Conservation (phyloP, 2,888 invertebrate species). For the Cantharis rustica region DNA sequence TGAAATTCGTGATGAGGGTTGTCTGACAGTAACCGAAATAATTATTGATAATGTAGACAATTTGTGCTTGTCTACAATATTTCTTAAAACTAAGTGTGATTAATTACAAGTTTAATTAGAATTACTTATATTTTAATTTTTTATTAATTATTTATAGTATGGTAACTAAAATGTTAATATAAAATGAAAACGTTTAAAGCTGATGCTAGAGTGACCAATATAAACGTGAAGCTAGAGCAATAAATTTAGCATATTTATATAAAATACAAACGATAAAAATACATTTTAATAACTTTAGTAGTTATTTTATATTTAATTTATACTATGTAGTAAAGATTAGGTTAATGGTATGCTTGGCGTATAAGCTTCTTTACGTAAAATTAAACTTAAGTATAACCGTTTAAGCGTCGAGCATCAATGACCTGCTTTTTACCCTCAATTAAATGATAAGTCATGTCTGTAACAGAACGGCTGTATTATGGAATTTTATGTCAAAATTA, state of each 20-base stretch:
- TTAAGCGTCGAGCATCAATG: slow-evolving; percentile 13
- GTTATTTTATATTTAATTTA: slow-evolving; percentile 16
- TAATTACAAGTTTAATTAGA: too few species aligned
- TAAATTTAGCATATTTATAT: not conserved
- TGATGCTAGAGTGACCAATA: not conserved
- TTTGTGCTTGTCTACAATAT: too few species aligned
- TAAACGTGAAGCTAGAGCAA: not conserved
- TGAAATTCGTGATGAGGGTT: too few species aligned
- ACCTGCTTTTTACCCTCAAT: slow-evolving; percentile 10
- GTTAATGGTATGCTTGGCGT: slow-evolving; percentile 13
- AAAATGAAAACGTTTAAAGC: too few species aligned
- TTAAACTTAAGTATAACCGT: slow-evolving; percentile 17
- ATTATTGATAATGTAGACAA: too few species aligned
- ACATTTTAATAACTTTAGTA: not conserved
- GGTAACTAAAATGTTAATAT: too few species aligned
- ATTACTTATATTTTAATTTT: too few species aligned
- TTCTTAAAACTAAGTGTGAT: too few species aligned
- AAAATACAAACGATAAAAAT: not conserved
- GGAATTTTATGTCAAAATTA: slow-evolving; percentile 17
- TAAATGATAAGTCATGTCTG: slow-evolving; percentile 22
- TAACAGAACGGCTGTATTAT: slow-evolving; percentile 15
- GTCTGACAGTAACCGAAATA: too few species aligned
- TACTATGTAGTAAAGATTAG: slow-evolving; percentile 6
- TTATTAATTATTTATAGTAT: too few species aligned
- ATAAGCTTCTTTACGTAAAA: slow-evolving; percentile 19